These are phyloP conservation scores for Sesia apiformis DNA, from an alignment of 2,888 invertebrate genomes.

Conservation along the genomic window DNA sequence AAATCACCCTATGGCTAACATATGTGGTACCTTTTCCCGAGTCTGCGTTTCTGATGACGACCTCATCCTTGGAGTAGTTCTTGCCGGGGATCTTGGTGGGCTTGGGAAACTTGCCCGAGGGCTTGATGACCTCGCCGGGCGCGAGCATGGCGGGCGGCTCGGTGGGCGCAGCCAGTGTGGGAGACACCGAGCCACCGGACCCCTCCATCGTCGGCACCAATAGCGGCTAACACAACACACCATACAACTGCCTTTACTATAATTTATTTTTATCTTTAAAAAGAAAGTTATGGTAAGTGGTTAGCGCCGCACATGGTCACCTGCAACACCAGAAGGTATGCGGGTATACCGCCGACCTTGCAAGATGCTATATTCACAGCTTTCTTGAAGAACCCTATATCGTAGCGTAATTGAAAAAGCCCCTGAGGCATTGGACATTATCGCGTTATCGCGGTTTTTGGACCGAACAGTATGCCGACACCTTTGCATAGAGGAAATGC, in stretches of 20 bases:
- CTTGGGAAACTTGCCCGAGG: slow-evolving; percentile 90
- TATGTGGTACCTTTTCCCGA: slow-evolving; percentile 89
- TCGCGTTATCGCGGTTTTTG: too few species aligned
- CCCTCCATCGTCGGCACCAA: slow-evolving; percentile 71
- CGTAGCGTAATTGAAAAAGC: too few species aligned
- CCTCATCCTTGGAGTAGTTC: slow-evolving; percentile 95
- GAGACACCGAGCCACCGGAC: slow-evolving; percentile 65
- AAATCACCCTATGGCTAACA: too few species aligned
- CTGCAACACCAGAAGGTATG: too few species aligned
- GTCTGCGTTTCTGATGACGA: slow-evolving; percentile 95
- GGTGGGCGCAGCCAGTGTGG: slow-evolving; percentile 74
- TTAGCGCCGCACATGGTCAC: too few species aligned
- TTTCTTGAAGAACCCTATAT: too few species aligned
- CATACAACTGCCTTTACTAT: background rate
- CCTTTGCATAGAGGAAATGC: too few species aligned
- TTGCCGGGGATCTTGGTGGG: slow-evolving; percentile 94
- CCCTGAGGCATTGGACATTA: too few species aligned
- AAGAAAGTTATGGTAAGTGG: background rate
- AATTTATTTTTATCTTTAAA: too few species aligned
- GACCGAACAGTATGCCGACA: too few species aligned
- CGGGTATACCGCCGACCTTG: too few species aligned
- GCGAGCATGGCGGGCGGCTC: slow-evolving; percentile 77
- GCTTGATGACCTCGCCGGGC: slow-evolving; percentile 89
- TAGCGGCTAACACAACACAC: slow-evolving; percentile 35
- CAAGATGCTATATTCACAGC: too few species aligned